Conservation (phyloP, 2,888 invertebrate species). For the Scaptodrosophila latifasciaeformis region DNA sequence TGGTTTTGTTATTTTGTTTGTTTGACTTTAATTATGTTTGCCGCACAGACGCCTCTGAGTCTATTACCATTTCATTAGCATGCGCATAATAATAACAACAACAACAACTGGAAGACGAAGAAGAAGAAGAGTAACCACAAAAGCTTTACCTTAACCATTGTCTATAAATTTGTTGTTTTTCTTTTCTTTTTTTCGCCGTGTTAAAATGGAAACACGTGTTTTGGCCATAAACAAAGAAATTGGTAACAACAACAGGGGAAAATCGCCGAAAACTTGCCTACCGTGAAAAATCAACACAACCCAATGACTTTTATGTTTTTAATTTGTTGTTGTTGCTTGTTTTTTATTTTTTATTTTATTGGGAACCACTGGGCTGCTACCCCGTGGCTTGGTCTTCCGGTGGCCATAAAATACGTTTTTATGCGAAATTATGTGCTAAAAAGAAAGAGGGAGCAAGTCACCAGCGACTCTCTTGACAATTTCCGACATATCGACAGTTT, state of each 20-base stretch:
- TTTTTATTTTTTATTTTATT: background rate
- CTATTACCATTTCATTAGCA: conserved; percentile 66
- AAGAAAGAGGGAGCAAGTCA: background rate
- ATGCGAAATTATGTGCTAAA: conserved; percentile 46
- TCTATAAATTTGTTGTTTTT: too few relatives aligned
- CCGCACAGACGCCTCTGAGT: conserved; percentile 7
- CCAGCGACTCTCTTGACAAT: conserved; percentile 45
- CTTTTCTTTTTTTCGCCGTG: background rate
- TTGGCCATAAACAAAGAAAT: conserved; percentile 64
- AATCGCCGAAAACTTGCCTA: conserved; percentile 31
- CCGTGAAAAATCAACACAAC: conserved; percentile 30
- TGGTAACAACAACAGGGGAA: conserved; percentile 36
- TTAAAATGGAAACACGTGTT: conserved; percentile 64
- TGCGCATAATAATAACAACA: conserved; percentile 55
- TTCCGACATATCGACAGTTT: conserved; percentile 64
- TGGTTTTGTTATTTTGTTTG: background rate
- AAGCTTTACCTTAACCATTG: too few relatives aligned
- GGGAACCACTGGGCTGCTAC: background rate
- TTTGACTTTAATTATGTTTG: conserved; percentile 28
- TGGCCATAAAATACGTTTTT: conserved; percentile 33
- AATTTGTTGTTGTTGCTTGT: background rate
- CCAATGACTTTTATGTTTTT: conserved; percentile 10
- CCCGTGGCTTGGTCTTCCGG: conserved; percentile 2
- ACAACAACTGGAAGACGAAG: too few relatives aligned
- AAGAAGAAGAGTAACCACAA: too few relatives aligned